phyloP scores from a whole-genome alignment of 2,113 vertebrate species.

The Gulo gulo region DNA sequence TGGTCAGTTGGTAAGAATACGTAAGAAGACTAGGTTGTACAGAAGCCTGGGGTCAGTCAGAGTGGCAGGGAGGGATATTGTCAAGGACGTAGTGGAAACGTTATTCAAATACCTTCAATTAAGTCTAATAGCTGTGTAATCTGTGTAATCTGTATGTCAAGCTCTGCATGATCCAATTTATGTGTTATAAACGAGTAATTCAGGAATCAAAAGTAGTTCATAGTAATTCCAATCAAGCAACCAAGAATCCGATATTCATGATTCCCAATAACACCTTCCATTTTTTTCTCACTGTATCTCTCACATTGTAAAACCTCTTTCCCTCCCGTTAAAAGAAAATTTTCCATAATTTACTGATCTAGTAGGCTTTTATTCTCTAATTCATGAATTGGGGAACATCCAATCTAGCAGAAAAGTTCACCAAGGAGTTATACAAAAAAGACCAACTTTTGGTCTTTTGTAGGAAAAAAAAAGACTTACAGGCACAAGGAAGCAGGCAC shows the following conservation, averaged over 20 bases:
- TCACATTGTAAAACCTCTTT: background rate
- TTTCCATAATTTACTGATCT: background rate
- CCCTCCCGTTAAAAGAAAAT: background rate
- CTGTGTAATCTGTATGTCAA: background rate
- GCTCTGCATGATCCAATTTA: background rate
- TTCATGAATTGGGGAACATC: background rate
- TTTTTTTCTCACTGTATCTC: background rate
- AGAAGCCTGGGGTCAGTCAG: background rate
- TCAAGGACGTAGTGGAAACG: background rate
- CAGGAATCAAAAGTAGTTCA: background rate
- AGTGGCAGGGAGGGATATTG: background rate
- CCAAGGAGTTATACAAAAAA: background rate
- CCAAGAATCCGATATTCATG: background rate
- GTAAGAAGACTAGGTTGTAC: background rate
- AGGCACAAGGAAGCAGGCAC: background rate
- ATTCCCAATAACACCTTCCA: background rate
- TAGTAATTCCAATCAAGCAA: background rate
- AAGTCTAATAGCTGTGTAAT: background rate
- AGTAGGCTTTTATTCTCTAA: background rate
- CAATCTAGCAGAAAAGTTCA: background rate
- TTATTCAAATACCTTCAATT: background rate
- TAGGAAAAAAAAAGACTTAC: background rate
- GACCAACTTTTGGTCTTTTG: no score
- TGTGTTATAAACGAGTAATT: background rate
- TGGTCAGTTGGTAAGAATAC: background rate